Evolutionary conservation across 1,140 invertebrate species (phyloP).

Genomic region (Drosophila ironensis): DNA sequence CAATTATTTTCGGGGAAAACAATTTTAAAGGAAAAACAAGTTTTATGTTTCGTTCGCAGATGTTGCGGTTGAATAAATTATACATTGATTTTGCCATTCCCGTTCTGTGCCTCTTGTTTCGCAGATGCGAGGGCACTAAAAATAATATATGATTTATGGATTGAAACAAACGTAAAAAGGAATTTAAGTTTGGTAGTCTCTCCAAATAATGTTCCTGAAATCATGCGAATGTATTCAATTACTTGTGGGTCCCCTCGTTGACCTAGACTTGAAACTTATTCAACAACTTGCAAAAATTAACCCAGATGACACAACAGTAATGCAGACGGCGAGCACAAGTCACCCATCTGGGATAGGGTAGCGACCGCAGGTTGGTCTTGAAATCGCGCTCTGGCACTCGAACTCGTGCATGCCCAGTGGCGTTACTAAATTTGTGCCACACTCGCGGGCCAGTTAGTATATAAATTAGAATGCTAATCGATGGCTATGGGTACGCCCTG

Average conservation of each 20-base stretch:
- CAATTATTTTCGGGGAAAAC: slow-evolving; percentile 9
- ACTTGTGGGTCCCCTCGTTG: too few relatives aligned
- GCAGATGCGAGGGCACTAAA: too few relatives aligned
- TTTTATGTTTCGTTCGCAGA: slow-evolving; percentile 5
- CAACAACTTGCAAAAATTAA: too few relatives aligned
- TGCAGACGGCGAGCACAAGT: too few relatives aligned
- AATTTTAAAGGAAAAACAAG: slow-evolving; percentile 8
- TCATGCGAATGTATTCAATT: too few relatives aligned
- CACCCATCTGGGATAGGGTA: neutral
- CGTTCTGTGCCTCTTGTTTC: too few relatives aligned
- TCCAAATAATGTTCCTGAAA: too few relatives aligned
- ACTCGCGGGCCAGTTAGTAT: slow-evolving; percentile 58
- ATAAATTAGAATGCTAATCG: slow-evolving; percentile 80
- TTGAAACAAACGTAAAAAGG: too few relatives aligned
- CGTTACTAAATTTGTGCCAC: slow-evolving; percentile 60
- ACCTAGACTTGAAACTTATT: too few relatives aligned
- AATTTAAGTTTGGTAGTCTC: too few relatives aligned
- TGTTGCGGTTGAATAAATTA: neutral
- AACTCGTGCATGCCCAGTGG: slow-evolving; percentile 68
- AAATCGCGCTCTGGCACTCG: slow-evolving; percentile 25
- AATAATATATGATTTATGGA: too few relatives aligned
- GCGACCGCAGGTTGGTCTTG: slow-evolving; percentile 42
- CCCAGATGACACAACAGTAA: too few relatives aligned
- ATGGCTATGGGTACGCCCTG: slow-evolving; percentile 72
- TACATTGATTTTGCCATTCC: neutral